Base-by-base conservation (phyloP, 2,888 invertebrate species). In the Lithodes maja region DNA sequence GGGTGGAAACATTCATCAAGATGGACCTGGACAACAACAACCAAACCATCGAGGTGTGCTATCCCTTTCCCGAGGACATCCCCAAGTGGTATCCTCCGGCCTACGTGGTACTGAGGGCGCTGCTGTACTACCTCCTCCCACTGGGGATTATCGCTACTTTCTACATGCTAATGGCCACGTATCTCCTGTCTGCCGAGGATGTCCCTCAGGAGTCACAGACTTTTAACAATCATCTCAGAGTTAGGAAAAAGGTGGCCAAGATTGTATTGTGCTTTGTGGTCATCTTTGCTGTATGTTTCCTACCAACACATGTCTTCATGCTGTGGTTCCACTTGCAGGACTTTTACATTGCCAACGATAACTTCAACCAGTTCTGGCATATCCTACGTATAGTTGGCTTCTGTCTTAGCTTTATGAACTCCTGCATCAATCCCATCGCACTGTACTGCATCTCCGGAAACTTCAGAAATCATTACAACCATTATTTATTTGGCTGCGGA, bases 221-320 rank as follows among this genome's bases (percentile, higher is more conserved):
- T 75, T 95, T 95, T 78, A 87, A 90, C 69, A 90, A 86, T 50
- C 92, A 93, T 85, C 91, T 92, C 12, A 90, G 91, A 55, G 92
- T 92, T 1, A 85, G 93, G 50, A 92, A 92, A 82, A 93, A 93
- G 89, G 97, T 97, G 1, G 97, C 97, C 0, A 95, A 97, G 91
- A 97, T 98, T 92, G 98, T 98, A 1, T 94, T 98, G 85, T 96
- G 97, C 0, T 97, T 98, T 93, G 97, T 98, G 0, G 94, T 97
- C 94, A 92, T 92, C 53, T 94, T 94, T 88, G 93, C 94, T n/a
- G 89, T 94, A 9, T 94, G 94, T 90, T 94, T 94, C 93, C 93
- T 94, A 33, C 94, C 94, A 2, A 93, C 93, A 15, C 93, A 94
- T 92, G 92, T 94, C 9, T 94, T 93, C 89, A 92, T 93, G 9